Percentiles rank a stretch among this genome's conserved stretches.
These are phyloP conservation scores for Priocnemis perturbator DNA, from an alignment of 2,888 invertebrate species.

Conservation along the genomic window DNA sequence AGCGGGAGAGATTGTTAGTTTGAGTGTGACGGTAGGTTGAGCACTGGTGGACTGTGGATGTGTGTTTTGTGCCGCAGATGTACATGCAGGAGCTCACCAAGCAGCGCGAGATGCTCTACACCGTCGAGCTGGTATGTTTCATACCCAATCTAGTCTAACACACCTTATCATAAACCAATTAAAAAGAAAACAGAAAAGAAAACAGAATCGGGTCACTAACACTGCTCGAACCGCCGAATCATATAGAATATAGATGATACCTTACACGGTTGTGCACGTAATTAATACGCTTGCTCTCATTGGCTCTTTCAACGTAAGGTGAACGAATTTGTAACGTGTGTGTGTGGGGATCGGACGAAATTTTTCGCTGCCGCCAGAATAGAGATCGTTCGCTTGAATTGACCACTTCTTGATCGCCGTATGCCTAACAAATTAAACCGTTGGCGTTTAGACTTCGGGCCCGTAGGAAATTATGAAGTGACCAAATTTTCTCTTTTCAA, in stretches of 20 bases:
- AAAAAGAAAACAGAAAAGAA: constrained; percentile 5
- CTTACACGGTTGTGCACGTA: constrained; percentile 1
- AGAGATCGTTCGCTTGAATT: no score
- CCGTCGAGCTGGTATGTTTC: constrained; percentile 87
- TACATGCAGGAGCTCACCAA: constrained; percentile 93
- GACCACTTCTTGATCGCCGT: neutral
- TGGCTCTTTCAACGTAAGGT: neutral
- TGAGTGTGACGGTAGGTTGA: constrained; percentile 69
- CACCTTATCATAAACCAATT: constrained; percentile 2
- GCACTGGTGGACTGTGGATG: constrained; percentile 74
- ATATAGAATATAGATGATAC: neutral
- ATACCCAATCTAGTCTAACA: constrained; percentile 69
- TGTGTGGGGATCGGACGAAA: no score
- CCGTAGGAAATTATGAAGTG: neutral
- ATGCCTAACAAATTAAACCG: neutral
- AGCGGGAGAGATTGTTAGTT: constrained; percentile 65
- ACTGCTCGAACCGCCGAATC: neutral
- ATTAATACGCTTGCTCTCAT: neutral
- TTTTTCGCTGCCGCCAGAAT: no score
- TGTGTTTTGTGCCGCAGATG: constrained; percentile 82
- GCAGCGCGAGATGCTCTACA: constrained; percentile 89
- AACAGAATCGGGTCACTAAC: constrained; percentile 16
- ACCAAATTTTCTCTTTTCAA: neutral
- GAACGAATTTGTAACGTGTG: no score
- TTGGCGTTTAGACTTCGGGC: neutral